Evolutionary conservation across 1,140 invertebrate genomes (phyloP).

Genomic region (Saccostrea echinata): DNA sequence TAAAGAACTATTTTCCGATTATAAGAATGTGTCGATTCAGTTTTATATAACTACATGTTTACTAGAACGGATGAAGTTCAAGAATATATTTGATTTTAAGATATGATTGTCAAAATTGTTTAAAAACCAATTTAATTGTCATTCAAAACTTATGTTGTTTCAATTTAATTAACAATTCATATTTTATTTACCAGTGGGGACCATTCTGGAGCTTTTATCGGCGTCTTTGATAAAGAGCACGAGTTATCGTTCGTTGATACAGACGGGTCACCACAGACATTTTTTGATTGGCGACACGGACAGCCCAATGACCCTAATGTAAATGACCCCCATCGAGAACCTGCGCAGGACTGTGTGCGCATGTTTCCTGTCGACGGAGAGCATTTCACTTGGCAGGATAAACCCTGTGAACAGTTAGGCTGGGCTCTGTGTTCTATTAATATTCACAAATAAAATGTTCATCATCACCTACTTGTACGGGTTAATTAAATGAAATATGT

Average conservation of each 20-base stretch:
- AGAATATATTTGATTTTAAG: too few species aligned
- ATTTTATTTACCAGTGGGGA: neutral
- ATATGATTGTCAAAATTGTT: neutral
- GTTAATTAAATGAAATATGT: too few species aligned
- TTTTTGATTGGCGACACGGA: slow-evolving; percentile 24
- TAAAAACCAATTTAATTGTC: neutral
- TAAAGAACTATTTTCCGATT: too few species aligned
- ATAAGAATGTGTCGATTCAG: too few species aligned
- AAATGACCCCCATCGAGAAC: neutral
- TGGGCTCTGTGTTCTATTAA: slow-evolving; percentile 34
- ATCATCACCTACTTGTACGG: neutral
- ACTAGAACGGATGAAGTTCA: too few species aligned
- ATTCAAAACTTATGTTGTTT: neutral
- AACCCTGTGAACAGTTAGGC: neutral
- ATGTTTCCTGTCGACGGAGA: slow-evolving; percentile 29
- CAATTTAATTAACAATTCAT: neutral
- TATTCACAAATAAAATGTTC: slow-evolving; percentile 28
- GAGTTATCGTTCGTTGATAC: slow-evolving; percentile 25
- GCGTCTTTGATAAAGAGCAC: slow-evolving; percentile 26
- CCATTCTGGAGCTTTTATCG: slow-evolving; percentile 4
- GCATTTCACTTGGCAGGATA: slow-evolving; percentile 20
- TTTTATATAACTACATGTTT: too few species aligned
- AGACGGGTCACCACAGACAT: slow-evolving; percentile 16
- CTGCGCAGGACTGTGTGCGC: slow-evolving; percentile 32
- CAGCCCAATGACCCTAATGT: slow-evolving; percentile 36